Conservation (phyloP, 2,113 vertebrate genomes). For the Butorides virescens region DNA sequence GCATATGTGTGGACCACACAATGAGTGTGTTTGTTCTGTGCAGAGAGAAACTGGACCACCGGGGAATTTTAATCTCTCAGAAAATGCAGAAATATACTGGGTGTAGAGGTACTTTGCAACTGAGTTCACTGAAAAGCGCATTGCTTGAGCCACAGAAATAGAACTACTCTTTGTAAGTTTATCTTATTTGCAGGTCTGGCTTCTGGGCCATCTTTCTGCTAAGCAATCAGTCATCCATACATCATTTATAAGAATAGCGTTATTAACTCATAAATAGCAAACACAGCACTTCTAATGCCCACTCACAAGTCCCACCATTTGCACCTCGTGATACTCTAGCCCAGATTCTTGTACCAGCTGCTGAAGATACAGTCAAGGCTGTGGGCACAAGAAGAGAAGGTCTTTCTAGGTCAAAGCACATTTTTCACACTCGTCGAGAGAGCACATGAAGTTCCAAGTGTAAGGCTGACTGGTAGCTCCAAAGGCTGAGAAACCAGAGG, state of each 20-base stretch:
- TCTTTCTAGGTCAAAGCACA: not conserved
- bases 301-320: not conserved
- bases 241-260: not conserved
- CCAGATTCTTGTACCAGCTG: not conserved
- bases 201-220: not conserved
- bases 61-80: slow-evolving; percentile 14
- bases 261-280: not conserved
- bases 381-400: not conserved
- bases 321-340: not conserved
- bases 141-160: slow-evolving; percentile 12
- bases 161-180: not conserved
- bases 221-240: not conserved
- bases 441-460: not conserved
- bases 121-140: not conserved
- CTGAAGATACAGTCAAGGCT: not conserved
- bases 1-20: not conserved
- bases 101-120: not conserved
- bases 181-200: not conserved
- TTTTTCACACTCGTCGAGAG: not conserved
- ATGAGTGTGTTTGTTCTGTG: slow-evolving; percentile 22
- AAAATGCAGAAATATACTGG: not conserved
- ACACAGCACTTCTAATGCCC: not conserved
- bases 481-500: not conserved
- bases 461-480: not conserved
- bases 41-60: slow-evolving; percentile 1